Conservation (phyloP, 2,888 invertebrate genomes). For the Microplitis manilae region DNA sequence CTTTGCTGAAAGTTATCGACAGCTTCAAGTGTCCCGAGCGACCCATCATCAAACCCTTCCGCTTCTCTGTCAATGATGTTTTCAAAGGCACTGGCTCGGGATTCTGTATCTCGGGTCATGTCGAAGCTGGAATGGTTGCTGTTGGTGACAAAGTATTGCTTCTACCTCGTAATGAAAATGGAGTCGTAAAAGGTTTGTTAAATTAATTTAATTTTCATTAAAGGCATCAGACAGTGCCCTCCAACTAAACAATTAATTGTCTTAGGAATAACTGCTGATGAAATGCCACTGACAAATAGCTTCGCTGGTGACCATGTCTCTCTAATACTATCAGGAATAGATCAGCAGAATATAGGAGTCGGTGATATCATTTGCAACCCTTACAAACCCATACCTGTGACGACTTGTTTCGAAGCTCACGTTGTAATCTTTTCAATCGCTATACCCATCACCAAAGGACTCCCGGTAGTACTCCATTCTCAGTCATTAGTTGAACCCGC, state of each 20-base stretch:
- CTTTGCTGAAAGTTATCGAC: constrained; percentile 89
- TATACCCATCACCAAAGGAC: constrained; percentile 92
- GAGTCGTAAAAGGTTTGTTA: constrained; percentile 82
- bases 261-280: constrained; percentile 79
- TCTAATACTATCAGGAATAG: constrained; percentile 86
- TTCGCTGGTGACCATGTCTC: constrained; percentile 97
- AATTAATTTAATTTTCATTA: too few species aligned
- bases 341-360: constrained; percentile 86
- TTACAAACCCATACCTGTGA: constrained; percentile 84
- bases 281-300: constrained; percentile 79
- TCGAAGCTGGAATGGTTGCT: constrained; percentile 92
- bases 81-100: constrained; percentile 94
- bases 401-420: constrained; percentile 88
- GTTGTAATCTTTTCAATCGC: constrained; percentile 95
- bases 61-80: constrained; percentile 95
- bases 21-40: constrained; percentile 89
- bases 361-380: constrained; percentile 93
- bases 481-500: constrained; percentile 95
- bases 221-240: too few species aligned
- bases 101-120: constrained; percentile 90
- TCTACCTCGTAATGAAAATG: constrained; percentile 87
- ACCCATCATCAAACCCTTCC: constrained; percentile 88
- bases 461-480: constrained; percentile 91
- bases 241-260: constrained; percentile 1
- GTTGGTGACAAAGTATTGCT: constrained; percentile 90